Percentiles rank a stretch among this genome's conserved stretches.
Conservation (phyloP, 1,140 invertebrate genomes). For the Neelides sp. region DNA sequence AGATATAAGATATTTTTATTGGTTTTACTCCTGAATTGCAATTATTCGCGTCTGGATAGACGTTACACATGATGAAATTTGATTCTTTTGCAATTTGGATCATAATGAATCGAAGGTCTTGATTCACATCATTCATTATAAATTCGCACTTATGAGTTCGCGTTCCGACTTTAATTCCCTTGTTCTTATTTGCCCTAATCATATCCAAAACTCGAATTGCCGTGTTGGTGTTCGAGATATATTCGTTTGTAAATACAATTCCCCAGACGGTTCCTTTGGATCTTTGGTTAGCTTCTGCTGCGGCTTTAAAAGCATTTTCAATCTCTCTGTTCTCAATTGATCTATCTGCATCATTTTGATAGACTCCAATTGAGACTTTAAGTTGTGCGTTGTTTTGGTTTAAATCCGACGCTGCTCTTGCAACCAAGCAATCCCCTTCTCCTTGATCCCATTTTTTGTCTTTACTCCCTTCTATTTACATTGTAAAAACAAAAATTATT, state of each 20-base stretch:
- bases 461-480: constrained; percentile 18
- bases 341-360: constrained; percentile 11
- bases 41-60: constrained; percentile 10
- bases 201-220: constrained; percentile 18
- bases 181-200: constrained; percentile 17
- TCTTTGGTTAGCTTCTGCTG: constrained; percentile 20
- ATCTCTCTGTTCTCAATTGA: constrained; percentile 19
- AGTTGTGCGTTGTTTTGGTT: constrained; percentile 16
- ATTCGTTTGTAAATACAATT: constrained; percentile 24
- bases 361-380: constrained; percentile 21
- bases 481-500: too few relatives aligned
- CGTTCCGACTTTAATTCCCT: constrained; percentile 19
- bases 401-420: constrained; percentile 24
- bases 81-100: constrained; percentile 16
- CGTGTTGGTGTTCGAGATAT: constrained; percentile 10
- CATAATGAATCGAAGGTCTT: constrained; percentile 11
- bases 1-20: too few relatives aligned
- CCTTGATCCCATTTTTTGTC: constrained; percentile 21
- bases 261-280: constrained; percentile 23
- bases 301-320: constrained; percentile 26
- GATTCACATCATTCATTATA: constrained; percentile 14
- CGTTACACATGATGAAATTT: constrained; percentile 29
- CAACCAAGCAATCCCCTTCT: constrained; percentile 21
- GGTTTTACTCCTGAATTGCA: too few relatives aligned
- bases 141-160: constrained; percentile 23